These are phyloP conservation scores for Homalodisca vitripennis DNA, from an alignment of 1,140 invertebrate genomes.

Conservation along the genomic window DNA sequence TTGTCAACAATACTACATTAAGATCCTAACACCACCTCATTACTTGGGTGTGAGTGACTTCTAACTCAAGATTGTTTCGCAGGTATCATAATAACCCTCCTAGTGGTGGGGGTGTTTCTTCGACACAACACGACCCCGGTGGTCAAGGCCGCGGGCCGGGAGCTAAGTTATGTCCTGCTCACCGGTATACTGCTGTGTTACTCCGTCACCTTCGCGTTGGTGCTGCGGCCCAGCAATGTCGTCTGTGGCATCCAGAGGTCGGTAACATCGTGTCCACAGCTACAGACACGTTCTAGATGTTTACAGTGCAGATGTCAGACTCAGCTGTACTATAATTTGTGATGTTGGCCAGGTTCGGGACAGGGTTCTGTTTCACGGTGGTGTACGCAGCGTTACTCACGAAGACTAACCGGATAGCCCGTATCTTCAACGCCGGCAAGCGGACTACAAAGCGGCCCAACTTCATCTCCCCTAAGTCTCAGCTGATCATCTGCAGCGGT, in stretches of 20 bases:
- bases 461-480: conserved; percentile 91
- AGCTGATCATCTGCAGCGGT: conserved; percentile 83
- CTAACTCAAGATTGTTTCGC: conserved; percentile 45
- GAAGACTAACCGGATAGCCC: conserved; percentile 87
- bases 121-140: conserved; percentile 82
- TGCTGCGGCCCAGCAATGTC: conserved; percentile 71
- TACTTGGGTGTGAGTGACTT: too few relatives aligned
- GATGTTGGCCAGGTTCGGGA: conserved; percentile 58
- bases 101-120: conserved; percentile 67
- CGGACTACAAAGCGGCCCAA: conserved; percentile 81
- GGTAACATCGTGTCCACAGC: conserved; percentile 33
- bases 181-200: conserved; percentile 87
- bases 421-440: conserved; percentile 88
- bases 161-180: conserved; percentile 84
- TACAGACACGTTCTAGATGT: neutral
- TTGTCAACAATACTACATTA: too few relatives aligned
- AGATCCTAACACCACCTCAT: too few relatives aligned
- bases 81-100: conserved; percentile 72
- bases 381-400: conserved; percentile 89
- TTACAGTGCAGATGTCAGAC: neutral
- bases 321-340: neutral
- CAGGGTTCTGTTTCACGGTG: conserved; percentile 88
- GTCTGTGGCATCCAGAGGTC: conserved; percentile 77
- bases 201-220: conserved; percentile 79
- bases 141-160: conserved; percentile 85